Conservation (phyloP, 1,140 invertebrate species). For the Palaemon carinicauda region DNA sequence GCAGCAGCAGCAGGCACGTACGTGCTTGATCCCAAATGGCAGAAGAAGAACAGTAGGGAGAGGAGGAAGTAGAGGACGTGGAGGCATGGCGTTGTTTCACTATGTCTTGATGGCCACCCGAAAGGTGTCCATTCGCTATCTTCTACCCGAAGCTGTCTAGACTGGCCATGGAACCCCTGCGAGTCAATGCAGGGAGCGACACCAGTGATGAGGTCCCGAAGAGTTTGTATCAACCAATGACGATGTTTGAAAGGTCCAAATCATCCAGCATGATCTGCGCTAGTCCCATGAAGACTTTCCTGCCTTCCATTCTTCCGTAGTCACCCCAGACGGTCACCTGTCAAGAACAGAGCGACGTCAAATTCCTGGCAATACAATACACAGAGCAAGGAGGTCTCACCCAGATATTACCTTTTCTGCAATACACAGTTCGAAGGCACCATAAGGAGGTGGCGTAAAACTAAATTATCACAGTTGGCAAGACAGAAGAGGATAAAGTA, state of each 20-base stretch:
- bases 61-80: not conserved
- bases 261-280: slow-evolving; percentile 98
- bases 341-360: slow-evolving; percentile 57
- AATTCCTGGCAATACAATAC: too few species aligned
- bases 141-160: slow-evolving; percentile 64
- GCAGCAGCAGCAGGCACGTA: slow-evolving; percentile 26
- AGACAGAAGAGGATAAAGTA: slow-evolving; percentile 64
- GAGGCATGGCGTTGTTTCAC: not conserved
- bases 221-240: slow-evolving; percentile 99
- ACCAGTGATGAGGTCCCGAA: slow-evolving; percentile 97
- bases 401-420: not conserved
- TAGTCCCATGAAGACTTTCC: slow-evolving; percentile 99
- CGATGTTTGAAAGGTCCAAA: slow-evolving; percentile 93
- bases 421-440: too few species aligned
- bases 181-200: slow-evolving; percentile 70
- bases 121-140: not conserved
- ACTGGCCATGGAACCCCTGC: slow-evolving; percentile 65
- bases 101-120: not conserved
- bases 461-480: too few species aligned
- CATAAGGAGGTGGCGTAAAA: too few species aligned
- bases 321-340: slow-evolving; percentile 99
- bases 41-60: not conserved
- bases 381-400: not conserved
- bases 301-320: slow-evolving; percentile 93
- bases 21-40: slow-evolving; percentile 46